Evolutionary conservation across 2,888 invertebrate genomes (phyloP).

Genomic region (Athalia circularis): DNA sequence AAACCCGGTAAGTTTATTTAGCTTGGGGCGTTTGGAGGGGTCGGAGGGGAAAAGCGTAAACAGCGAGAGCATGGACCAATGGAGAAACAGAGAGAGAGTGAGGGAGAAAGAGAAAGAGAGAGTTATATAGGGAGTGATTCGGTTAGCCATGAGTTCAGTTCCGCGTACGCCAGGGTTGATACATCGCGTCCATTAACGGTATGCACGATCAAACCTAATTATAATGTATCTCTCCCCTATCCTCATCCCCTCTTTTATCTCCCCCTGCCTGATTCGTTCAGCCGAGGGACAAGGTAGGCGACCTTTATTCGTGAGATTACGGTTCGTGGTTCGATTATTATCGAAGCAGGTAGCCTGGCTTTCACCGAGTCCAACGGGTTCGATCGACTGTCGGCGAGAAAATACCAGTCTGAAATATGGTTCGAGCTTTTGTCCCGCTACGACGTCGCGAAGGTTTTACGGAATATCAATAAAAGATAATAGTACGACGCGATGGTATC

Average conservation of each 20-base stretch:
- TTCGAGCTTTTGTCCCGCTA: slow-evolving; percentile 22
- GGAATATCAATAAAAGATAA: slow-evolving; percentile 34
- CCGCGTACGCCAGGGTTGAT: slow-evolving; percentile 54
- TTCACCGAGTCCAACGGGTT: slow-evolving; percentile 29
- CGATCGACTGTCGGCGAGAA: slow-evolving; percentile 41
- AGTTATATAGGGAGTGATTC: slow-evolving; percentile 55
- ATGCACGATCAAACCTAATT: slow-evolving; percentile 66
- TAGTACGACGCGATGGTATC: not conserved
- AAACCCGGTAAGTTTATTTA: slow-evolving; percentile 64
- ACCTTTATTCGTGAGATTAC: slow-evolving; percentile 36
- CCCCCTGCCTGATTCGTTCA: slow-evolving; percentile 27
- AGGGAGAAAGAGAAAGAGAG: slow-evolving; percentile 54
- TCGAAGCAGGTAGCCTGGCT: slow-evolving; percentile 39
- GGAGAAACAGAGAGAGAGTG: slow-evolving; percentile 37
- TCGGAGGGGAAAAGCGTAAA: slow-evolving; percentile 49
- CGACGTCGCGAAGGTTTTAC: slow-evolving; percentile 25
- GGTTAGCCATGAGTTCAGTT: slow-evolving; percentile 63
- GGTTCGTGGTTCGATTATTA: slow-evolving; percentile 40
- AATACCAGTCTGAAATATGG: slow-evolving; percentile 32
- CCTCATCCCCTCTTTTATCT: slow-evolving; percentile 38
- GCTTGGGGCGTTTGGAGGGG: slow-evolving; percentile 54
- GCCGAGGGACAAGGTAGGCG: slow-evolving; percentile 17
- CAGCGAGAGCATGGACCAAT: slow-evolving; percentile 42
- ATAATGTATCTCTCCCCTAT: slow-evolving; percentile 59
- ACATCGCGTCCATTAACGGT: slow-evolving; percentile 67